These are phyloP conservation scores for Spatula versicolor DNA, from an alignment of 2,797 vertebrate genomes.

Conservation along the genomic window DNA sequence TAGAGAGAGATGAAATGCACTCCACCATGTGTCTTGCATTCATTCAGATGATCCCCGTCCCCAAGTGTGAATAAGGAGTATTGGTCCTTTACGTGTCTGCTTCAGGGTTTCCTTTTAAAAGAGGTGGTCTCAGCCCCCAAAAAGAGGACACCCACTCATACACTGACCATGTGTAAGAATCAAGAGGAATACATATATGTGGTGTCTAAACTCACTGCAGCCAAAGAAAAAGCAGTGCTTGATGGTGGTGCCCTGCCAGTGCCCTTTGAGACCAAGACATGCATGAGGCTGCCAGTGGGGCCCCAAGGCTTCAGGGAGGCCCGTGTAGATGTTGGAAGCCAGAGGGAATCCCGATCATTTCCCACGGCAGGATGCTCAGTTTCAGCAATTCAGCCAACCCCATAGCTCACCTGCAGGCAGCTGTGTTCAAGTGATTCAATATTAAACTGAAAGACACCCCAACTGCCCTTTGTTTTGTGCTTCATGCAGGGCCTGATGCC, in stretches of 20 bases:
- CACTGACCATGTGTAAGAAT: background rate
- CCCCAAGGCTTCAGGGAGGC: background rate
- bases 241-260: background rate
- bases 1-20: background rate
- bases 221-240: background rate
- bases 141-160: background rate
- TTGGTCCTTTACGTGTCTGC: background rate
- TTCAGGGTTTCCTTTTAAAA: background rate
- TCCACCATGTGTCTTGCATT: background rate
- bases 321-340: background rate
- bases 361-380: background rate
- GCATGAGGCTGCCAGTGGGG: fast-evolving
- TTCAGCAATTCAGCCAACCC: background rate
- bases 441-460: background rate
- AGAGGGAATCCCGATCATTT: background rate
- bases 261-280: background rate
- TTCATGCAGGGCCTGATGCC: background rate
- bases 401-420: background rate
- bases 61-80: background rate
- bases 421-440: background rate
- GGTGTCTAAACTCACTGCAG: background rate
- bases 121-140: background rate
- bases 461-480: fast-evolving
- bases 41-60: background rate
- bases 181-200: background rate